These are phyloP conservation scores for Drosophila ficusphila DNA, from an alignment of 1,140 invertebrate genomes.

Conservation along the genomic window DNA sequence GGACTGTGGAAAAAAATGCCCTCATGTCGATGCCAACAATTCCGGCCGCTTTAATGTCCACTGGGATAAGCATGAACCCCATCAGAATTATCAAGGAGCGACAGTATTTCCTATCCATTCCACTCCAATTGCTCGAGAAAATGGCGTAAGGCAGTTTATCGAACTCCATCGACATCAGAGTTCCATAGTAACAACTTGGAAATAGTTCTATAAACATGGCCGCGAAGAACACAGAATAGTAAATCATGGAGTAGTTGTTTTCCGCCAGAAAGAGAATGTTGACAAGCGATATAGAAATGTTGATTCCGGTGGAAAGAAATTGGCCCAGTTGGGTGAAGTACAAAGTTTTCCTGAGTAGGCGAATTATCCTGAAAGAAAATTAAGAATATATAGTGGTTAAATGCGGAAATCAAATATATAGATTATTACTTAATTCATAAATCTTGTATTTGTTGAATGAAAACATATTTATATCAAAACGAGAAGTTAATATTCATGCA, in stretches of 20 bases:
- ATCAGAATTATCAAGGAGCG: slow-evolving; percentile 29
- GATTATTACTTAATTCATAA: too few relatives aligned
- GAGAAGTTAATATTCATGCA: too few relatives aligned
- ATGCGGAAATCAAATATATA: too few relatives aligned
- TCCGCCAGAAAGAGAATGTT: slow-evolving; percentile 42
- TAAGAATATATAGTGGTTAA: too few relatives aligned
- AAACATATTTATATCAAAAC: too few relatives aligned
- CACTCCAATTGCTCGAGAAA: slow-evolving; percentile 39
- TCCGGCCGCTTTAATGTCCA: slow-evolving; percentile 37
- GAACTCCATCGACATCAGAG: slow-evolving; percentile 32
- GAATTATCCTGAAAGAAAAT: slow-evolving; percentile 33
- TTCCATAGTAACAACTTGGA: slow-evolving; percentile 42
- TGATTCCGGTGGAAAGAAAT: slow-evolving; percentile 38
- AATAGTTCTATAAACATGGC: slow-evolving; percentile 44
- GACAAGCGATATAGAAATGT: slow-evolving; percentile 28
- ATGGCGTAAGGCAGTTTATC: slow-evolving; percentile 29
- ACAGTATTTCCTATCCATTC: slow-evolving; percentile 1
- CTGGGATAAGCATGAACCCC: slow-evolving; percentile 22
- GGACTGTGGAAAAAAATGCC: slow-evolving; percentile 37
- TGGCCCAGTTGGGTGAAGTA: slow-evolving; percentile 19
- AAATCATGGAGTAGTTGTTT: slow-evolving; percentile 15
- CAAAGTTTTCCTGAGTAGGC: slow-evolving; percentile 1
- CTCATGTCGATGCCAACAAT: slow-evolving; percentile 36
- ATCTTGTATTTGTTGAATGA: too few relatives aligned
- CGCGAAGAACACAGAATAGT: slow-evolving; percentile 27